Evolutionary conservation across 2,888 invertebrate genomes (phyloP), one percentile per base, ranked within the genome.

Genomic region (Teinopalpus imperialis): DNA sequence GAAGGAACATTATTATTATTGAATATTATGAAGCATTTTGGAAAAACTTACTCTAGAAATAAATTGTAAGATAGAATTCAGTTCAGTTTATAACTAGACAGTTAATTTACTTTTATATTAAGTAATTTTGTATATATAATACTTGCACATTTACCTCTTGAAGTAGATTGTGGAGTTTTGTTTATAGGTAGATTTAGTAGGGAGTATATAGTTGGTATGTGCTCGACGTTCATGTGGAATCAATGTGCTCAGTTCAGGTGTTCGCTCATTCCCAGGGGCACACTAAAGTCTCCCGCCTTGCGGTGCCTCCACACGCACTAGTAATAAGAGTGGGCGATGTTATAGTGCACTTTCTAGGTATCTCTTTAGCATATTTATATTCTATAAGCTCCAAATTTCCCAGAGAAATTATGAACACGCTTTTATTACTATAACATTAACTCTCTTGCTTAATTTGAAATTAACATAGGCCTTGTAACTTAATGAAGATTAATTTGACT

Each of bases 221-320:
- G 29, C 21, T 26, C 10, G n/a, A 53, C 44, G 60, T 57, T 63
- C 63, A 64, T 57, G 59, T 61, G 66, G 65, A 70, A 70, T 69
- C 71, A 71, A 72, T 71, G 68, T 69, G 61, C 61, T 56, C 57
- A 58, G 61, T 66, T 57, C 71, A 66, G 72, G 73, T 74, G 74
- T 65, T 61, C 61, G 58, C 53, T 37, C 32, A 32, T 53, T 74
- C 75, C 66, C 77, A 31, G 41, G 71, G 69, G 75, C 51, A 65
- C 65, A 56, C 63, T 75, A 74, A 71, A 73, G 64, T 66, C 71
- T 65, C 69, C 54, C 59, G 57, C 43, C 54, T 59, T 60, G 68
- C 61, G 63, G 57, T 56, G 47, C 54, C 48, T 27, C 21, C 20
- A 13, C 26, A 12, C 23, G 9, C 39, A 30, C 35, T 46, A 39